Evolutionary conservation across 2,888 invertebrate species (phyloP).

Genomic region (Mechanitis mazaeus): DNA sequence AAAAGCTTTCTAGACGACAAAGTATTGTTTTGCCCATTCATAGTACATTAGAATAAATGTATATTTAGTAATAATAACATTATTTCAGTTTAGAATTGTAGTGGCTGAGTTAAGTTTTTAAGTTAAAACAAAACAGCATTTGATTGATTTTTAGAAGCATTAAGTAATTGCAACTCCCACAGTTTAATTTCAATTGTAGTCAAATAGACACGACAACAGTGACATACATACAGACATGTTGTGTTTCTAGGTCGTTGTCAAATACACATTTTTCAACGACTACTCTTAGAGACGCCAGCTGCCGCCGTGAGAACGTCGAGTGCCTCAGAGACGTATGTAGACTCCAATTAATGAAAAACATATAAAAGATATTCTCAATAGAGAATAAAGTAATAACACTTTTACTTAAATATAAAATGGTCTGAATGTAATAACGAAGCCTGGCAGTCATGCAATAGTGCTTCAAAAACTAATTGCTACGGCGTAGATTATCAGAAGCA

Average conservation of each 20-base stretch:
- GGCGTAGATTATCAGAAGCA: slow-evolving; percentile 12
- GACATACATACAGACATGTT: slow-evolving; percentile 9
- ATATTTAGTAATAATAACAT: no score
- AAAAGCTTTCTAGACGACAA: no score
- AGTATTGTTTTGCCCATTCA: no score
- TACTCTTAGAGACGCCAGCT: slow-evolving; percentile 13
- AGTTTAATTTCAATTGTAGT: no score
- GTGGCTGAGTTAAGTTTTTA: no score
- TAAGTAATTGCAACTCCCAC: no score
- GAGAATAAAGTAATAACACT: no score
- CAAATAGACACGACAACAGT: slow-evolving; percentile 5
- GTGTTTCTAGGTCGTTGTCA: slow-evolving; percentile 30
- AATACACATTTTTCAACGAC: slow-evolving; percentile 23
- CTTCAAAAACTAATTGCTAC: slow-evolving; percentile 22
- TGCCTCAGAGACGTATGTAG: slow-evolving; percentile 7
- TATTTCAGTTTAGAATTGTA: no score
- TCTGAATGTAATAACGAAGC: slow-evolving; percentile 8
- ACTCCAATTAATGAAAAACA: slow-evolving; percentile 7
- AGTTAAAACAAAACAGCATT: no score
- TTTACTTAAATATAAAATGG: neutral
- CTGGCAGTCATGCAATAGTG: slow-evolving; percentile 10
- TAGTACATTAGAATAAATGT: no score
- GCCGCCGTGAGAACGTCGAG: slow-evolving; percentile 11
- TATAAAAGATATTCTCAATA: neutral
- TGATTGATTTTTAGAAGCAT: no score